Conservation (phyloP, 2,888 invertebrate genomes). For the Auanema freiburgensis region DNA sequence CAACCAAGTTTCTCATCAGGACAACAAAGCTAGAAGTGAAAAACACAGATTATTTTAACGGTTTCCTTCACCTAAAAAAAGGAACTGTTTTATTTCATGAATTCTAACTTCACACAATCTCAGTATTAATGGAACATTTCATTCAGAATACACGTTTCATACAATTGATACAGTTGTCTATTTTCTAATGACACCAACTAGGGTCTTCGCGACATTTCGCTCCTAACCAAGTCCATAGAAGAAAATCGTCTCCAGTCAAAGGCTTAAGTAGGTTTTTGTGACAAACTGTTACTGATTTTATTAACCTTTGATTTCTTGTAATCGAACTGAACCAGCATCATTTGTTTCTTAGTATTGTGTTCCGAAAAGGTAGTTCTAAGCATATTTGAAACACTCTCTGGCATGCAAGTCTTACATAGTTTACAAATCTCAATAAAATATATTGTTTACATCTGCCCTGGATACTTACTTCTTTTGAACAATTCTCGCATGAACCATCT, state of each 20-base stretch:
- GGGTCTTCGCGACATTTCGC: slow-evolving; percentile 82
- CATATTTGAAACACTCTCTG: slow-evolving; percentile 70
- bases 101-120: too few relatives aligned
- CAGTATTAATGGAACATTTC: too few relatives aligned
- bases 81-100: too few relatives aligned
- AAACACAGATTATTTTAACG: too few relatives aligned
- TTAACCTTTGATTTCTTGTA: slow-evolving; percentile 67
- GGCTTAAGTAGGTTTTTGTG: slow-evolving; percentile 28
- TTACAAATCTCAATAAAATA: slow-evolving; percentile 70
- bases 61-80: too few relatives aligned
- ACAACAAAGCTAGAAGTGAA: too few relatives aligned
- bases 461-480: slow-evolving; percentile 2
- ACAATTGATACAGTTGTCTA: too few relatives aligned
- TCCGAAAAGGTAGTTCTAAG: slow-evolving; percentile 78
- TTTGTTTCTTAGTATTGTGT: slow-evolving; percentile 79
- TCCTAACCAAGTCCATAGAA: slow-evolving; percentile 82
- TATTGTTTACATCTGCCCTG: slow-evolving; percentile 1
- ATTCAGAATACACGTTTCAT: too few relatives aligned
- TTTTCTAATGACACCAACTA: slow-evolving; percentile 78
- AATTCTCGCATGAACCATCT: neutral
- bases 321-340: slow-evolving; percentile 70
- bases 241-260: slow-evolving; percentile 71
- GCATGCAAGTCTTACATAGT: slow-evolving; percentile 80
- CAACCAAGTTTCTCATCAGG: too few relatives aligned
- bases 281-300: neutral